Base-by-base conservation (phyloP, 2,113 vertebrate species). In the Lagopus muta region DNA sequence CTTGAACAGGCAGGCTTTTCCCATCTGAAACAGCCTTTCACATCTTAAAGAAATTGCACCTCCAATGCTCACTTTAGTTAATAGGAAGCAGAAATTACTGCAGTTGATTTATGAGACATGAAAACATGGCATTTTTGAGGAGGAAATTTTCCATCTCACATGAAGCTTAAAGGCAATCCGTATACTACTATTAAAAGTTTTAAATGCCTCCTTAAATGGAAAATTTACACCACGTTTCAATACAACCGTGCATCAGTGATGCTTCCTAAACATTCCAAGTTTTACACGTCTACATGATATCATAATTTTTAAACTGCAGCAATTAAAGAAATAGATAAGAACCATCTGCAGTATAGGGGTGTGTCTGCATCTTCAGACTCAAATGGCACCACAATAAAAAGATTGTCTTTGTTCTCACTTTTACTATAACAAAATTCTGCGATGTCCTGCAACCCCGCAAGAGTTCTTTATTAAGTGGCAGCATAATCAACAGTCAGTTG, bases 1-100 rank as follows among this genome's bases (percentile, higher is more conserved):
- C 71, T 89, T 36, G 20, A 70, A 93, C 24, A 88, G 48, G 82
- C 20, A 88, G 48, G 82, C 20, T 95, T 95, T 90, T 52, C 82
- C 74, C 69, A 10, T 24, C 45, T 58, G 82, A 93, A 83, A 38
- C 69, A 81, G 85, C 5, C 21, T 24, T 86, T 75, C 24, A 42
- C 8, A 30, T 55, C 36, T 69, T 11, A 58, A 22, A 27, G 70
- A 82, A 71, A 32, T 48, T 64, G 57, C 8, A 19, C 32, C 32
- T 16, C 13, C 16, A 66, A 3, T 4, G 27, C 48, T 54, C 60
- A 21, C 71, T 64, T 24, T 15, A 82, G 20, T 50, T 50, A 69
- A 30, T 54, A 43, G 61, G 17, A 54, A 89, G 67, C 34, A 90
- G 38, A 84, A 81, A 50, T 82, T 86, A 52, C 18, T 28, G 36